Conservation (phyloP, 2,888 invertebrate genomes). For the Mesorhabditis spiculigera region DNA sequence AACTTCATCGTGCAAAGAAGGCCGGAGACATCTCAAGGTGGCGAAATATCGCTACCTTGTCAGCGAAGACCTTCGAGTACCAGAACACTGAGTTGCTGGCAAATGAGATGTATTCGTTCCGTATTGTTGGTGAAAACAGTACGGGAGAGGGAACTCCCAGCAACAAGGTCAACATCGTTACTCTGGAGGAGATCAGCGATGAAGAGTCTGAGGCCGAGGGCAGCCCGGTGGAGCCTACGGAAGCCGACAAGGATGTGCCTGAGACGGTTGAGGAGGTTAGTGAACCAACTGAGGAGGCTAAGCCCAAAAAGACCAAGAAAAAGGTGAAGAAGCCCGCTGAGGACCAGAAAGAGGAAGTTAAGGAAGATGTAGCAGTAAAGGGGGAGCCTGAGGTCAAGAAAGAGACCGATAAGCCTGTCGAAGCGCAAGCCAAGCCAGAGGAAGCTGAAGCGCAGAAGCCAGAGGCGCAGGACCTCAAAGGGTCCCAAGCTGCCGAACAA, state of each 20-base stretch:
- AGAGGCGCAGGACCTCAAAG: background rate
- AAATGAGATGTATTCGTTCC: slow-evolving; percentile 39
- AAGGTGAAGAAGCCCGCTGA: background rate
- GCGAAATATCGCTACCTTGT: slow-evolving; percentile 27
- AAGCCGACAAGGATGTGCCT: slow-evolving; percentile 27
- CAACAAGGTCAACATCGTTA: slow-evolving; percentile 9
- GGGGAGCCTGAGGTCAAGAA: slow-evolving; percentile 11
- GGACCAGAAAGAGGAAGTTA: background rate
- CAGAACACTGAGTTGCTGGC: slow-evolving; percentile 33
- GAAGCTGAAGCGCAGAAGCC: slow-evolving; percentile 8
- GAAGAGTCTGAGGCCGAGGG: background rate
- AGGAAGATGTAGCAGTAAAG: slow-evolving; percentile 11
- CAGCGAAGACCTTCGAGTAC: slow-evolving; percentile 16
- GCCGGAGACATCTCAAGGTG: slow-evolving; percentile 35
- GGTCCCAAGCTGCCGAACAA: slow-evolving; percentile 2
- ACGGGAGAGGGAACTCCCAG: slow-evolving; percentile 28
- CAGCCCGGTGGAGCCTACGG: slow-evolving; percentile 18
- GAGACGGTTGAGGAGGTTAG: slow-evolving; percentile 20
- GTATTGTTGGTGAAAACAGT: slow-evolving; percentile 30
- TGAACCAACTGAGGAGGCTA: slow-evolving; percentile 13
- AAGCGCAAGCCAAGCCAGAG: background rate
- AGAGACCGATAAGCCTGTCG: background rate
- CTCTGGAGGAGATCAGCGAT: slow-evolving; percentile 11
- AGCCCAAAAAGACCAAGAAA: slow-evolving; percentile 9
- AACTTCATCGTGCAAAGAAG: slow-evolving; percentile 31